Percentiles rank a stretch among this genome's conserved stretches.
phyloP scores from a whole-genome alignment of 2,888 invertebrate genomes.

The Perizoma affinitatum region DNA sequence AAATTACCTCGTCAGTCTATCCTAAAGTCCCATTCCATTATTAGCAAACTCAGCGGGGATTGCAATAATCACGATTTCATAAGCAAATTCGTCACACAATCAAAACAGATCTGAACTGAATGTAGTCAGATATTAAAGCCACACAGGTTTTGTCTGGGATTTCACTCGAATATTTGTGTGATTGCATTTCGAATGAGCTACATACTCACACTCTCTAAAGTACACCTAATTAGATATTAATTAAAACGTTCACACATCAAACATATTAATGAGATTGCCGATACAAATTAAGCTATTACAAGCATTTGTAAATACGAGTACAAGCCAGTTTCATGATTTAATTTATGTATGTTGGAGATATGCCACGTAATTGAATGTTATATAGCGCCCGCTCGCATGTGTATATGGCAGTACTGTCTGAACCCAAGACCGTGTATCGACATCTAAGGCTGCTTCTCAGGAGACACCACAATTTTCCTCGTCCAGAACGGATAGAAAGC shows the following conservation, averaged over 20 bases:
- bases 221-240: conserved; percentile 60
- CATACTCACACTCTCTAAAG: conserved; percentile 35
- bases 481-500: too few species aligned
- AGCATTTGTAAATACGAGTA: conserved; percentile 52
- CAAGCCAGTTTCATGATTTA: conserved; percentile 45
- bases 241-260: conserved; percentile 52
- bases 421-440: too few species aligned
- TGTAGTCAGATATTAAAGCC: conserved; percentile 36
- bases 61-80: conserved; percentile 19
- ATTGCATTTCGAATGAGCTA: conserved; percentile 57
- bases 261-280: conserved; percentile 53
- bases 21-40: background rate
- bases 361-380: conserved; percentile 29
- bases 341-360: conserved; percentile 45
- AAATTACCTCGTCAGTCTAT: too few species aligned
- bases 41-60: conserved; percentile 9
- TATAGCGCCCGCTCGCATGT: conserved; percentile 8
- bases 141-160: conserved; percentile 39
- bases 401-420: conserved; percentile 7
- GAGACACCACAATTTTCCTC: too few species aligned
- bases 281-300: conserved; percentile 59
- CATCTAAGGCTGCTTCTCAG: too few species aligned
- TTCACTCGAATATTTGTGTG: conserved; percentile 47
- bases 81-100: conserved; percentile 37
- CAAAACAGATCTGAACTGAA: conserved; percentile 27